These are phyloP conservation scores for Boleophthalmus pectinirostris DNA, from an alignment of 2,113 vertebrate species.

Conservation along the genomic window DNA sequence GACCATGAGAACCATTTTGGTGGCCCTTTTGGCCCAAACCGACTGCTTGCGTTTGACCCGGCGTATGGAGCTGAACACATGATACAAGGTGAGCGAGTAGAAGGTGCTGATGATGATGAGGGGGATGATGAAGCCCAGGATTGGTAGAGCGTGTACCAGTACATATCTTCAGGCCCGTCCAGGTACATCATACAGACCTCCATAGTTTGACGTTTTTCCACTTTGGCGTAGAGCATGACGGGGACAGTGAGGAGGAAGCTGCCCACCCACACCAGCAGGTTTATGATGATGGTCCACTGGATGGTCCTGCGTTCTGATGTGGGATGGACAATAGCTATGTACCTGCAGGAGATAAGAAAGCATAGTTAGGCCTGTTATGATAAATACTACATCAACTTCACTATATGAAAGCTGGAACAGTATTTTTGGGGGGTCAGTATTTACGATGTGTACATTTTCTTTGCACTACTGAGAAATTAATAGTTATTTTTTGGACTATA, in stretches of 20 bases:
- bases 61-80: constrained; percentile 82
- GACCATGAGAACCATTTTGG: constrained; percentile 83
- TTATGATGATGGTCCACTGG: constrained; percentile 79
- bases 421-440: too few species aligned
- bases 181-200: constrained; percentile 79
- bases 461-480: too few species aligned
- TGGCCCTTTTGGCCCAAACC: constrained; percentile 77
- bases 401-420: too few species aligned
- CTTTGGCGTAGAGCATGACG: constrained; percentile 80
- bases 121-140: constrained; percentile 80
- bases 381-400: too few species aligned
- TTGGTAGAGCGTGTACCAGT: constrained; percentile 85
- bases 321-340: constrained; percentile 81
- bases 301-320: constrained; percentile 79
- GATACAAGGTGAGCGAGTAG: constrained; percentile 81
- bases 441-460: too few species aligned
- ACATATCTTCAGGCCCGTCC: constrained; percentile 79
- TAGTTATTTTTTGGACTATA: too few species aligned
- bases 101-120: constrained; percentile 83
- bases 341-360: constrained; percentile 56
- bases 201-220: constrained; percentile 60
- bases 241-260: constrained; percentile 80
- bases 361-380: too few species aligned
- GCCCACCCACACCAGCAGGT: constrained; percentile 79
- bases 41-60: constrained; percentile 81